Evolutionary conservation across 1,140 invertebrate species (phyloP).

Genomic region (Temnothorax curvispinosus): DNA sequence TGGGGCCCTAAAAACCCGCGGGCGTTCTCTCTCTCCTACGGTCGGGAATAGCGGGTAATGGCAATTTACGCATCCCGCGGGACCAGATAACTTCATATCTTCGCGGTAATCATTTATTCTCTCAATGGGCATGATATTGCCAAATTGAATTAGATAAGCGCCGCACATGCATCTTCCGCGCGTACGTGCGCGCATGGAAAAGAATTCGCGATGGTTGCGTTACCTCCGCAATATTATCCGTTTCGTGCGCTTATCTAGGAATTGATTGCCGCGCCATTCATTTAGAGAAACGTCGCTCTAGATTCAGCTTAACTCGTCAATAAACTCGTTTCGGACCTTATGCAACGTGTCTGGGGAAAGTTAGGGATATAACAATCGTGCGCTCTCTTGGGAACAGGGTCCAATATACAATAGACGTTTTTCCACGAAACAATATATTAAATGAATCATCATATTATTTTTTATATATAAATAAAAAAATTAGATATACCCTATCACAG

Average conservation of each 20-base stretch:
- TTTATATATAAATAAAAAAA: neutral
- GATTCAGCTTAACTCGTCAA: slow-evolving; percentile 1
- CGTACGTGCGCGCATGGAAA: slow-evolving; percentile 67
- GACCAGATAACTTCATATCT: slow-evolving; percentile 86
- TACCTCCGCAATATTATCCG: slow-evolving; percentile 19
- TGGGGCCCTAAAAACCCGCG: slow-evolving; percentile 76
- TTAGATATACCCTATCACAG: neutral
- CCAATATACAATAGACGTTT: neutral
- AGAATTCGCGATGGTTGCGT: slow-evolving; percentile 39
- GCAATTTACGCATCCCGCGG: slow-evolving; percentile 85
- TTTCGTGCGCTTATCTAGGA: neutral
- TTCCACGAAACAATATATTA: neutral
- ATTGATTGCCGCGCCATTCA: neutral
- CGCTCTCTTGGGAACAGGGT: neutral
- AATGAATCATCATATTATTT: neutral
- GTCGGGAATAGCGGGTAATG: slow-evolving; percentile 82
- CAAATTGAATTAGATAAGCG: slow-evolving; percentile 86
- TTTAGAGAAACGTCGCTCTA: slow-evolving; percentile 1
- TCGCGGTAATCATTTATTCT: slow-evolving; percentile 85
- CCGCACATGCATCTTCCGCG: slow-evolving; percentile 77
- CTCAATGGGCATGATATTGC: slow-evolving; percentile 84
- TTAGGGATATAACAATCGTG: neutral
- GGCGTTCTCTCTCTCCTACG: slow-evolving; percentile 60
- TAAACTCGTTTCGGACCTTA: neutral
- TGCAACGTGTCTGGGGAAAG: neutral